Conservation (phyloP, 2,888 invertebrate species). For the Strigamia maritima region DNA sequence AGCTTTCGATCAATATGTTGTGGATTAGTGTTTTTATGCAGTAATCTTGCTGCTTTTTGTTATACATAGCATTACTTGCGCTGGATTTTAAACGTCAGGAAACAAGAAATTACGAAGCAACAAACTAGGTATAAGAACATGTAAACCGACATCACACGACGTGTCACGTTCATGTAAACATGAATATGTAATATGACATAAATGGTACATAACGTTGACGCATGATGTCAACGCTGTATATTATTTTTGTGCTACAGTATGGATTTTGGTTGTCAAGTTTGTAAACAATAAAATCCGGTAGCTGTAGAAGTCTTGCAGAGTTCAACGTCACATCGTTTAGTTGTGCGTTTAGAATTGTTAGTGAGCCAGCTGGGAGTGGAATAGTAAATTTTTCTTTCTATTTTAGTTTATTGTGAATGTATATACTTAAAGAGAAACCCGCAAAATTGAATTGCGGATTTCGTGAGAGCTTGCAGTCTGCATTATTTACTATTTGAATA, state of each 20-base stretch:
- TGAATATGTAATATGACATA: no score
- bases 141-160: no score
- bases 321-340: neutral
- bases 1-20: no score
- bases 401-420: neutral
- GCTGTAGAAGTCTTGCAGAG: neutral
- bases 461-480: slow-evolving; percentile 11
- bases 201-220: no score
- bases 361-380: neutral
- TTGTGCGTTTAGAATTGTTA: neutral
- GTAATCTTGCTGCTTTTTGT: no score
- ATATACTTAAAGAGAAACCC: slow-evolving; percentile 14
- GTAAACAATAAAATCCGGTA: neutral
- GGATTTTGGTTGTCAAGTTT: neutral
- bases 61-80: no score
- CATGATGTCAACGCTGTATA: neutral
- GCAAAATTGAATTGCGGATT: slow-evolving; percentile 31
- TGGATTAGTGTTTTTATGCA: no score
- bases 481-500: slow-evolving; percentile 13
- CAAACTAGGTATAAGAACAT: no score
- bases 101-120: no score
- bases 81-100: no score
- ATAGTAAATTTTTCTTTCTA: neutral
- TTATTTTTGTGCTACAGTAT: neutral
- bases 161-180: no score